phyloP scores from a whole-genome alignment of 2,113 vertebrate genomes.

The Phrynosoma blainvillii region DNA sequence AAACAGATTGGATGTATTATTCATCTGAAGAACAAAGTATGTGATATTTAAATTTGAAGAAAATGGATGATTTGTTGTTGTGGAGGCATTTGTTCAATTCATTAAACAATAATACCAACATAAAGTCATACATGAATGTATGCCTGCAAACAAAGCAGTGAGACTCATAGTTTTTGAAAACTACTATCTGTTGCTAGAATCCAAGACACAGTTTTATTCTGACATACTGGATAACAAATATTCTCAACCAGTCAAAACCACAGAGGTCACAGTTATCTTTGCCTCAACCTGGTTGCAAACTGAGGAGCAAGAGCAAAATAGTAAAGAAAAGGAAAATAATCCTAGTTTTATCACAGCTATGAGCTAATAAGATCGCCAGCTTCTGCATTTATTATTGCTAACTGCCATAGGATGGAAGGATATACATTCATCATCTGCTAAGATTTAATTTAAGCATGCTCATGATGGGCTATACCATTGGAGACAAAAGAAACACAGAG shows the following conservation, averaged over 20 bases:
- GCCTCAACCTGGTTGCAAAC: not conserved
- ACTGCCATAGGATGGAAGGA: slow-evolving; percentile 55
- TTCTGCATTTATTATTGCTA: slow-evolving; percentile 55
- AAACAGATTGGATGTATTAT: slow-evolving; percentile 65
- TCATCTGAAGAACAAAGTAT: slow-evolving; percentile 56
- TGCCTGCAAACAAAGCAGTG: slow-evolving; percentile 61
- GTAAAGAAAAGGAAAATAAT: slow-evolving; percentile 45
- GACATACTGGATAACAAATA: slow-evolving; percentile 50
- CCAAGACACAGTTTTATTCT: slow-evolving; percentile 52
- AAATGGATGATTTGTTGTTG: slow-evolving; percentile 63
- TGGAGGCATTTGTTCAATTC: slow-evolving; percentile 64
- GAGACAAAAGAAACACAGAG: not conserved
- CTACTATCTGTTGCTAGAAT: slow-evolving; percentile 49
- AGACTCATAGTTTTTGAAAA: slow-evolving; percentile 68
- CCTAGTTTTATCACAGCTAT: slow-evolving; percentile 60
- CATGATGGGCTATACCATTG: slow-evolving; percentile 19
- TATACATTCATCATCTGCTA: slow-evolving; percentile 53
- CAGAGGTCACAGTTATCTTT: slow-evolving; percentile 31
- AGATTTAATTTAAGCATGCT: slow-evolving; percentile 28
- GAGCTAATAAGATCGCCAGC: slow-evolving; percentile 52
- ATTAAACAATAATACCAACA: slow-evolving; percentile 59
- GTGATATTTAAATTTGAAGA: slow-evolving; percentile 63
- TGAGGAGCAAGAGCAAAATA: not conserved
- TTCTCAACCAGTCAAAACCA: slow-evolving; percentile 42
- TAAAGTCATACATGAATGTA: slow-evolving; percentile 63